A percentile compares a stretch with the other conserved stretches of the same genome.
These are phyloP conservation scores for Propithecus coquereli DNA, from an alignment of 2,113 vertebrate genomes.

Conservation along the genomic window DNA sequence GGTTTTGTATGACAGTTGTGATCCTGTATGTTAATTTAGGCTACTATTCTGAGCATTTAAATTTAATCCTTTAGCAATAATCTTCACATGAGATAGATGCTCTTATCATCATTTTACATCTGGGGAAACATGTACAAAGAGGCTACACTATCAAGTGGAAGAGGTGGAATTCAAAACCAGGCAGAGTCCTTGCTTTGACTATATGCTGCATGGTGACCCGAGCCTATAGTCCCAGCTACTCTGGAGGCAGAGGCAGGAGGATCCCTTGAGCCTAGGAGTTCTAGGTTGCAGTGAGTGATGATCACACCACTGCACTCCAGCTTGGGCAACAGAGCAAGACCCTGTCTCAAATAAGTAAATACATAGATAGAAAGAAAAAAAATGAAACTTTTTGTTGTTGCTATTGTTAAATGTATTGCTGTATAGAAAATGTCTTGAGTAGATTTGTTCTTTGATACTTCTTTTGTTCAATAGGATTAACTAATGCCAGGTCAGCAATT, in stretches of 20 bases:
- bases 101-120: not conserved
- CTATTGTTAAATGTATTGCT: not conserved
- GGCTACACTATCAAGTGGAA: not conserved
- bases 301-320: too few relatives aligned
- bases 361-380: too few relatives aligned
- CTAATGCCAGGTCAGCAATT: not conserved
- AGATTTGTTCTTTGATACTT: conserved; percentile 25
- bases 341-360: too few relatives aligned
- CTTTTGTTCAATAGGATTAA: conserved; percentile 8
- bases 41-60: not conserved
- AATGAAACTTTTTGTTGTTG: not conserved
- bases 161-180: not conserved
- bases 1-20: not conserved
- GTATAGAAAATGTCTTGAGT: conserved; percentile 22
- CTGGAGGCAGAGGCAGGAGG: too few relatives aligned
- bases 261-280: too few relatives aligned
- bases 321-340: too few relatives aligned
- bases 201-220: not conserved
- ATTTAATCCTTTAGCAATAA: not conserved
- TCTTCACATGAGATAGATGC: not conserved
- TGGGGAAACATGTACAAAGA: not conserved
- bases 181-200: not conserved
- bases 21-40: conserved; percentile 25
- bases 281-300: too few relatives aligned
- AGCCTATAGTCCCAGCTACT: too few relatives aligned